Conservation (phyloP, 2,888 invertebrate species). For the Abrostola tripartita region DNA sequence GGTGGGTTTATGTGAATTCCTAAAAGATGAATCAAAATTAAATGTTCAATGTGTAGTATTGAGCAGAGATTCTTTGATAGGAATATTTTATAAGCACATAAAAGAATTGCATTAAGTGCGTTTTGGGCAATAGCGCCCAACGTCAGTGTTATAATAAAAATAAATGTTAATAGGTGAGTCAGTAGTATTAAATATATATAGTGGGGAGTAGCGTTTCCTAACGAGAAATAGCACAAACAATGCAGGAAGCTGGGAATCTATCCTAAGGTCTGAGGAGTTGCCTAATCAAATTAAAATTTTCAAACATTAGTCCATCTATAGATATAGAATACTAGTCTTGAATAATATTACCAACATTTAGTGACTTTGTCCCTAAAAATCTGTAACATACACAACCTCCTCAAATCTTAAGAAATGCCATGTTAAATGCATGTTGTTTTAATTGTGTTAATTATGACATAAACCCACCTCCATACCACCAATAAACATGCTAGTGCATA, state of each 20-base stretch:
- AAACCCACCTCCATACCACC: conserved; percentile 86
- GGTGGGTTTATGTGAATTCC: conserved; percentile 82
- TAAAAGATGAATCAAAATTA: conserved; percentile 49
- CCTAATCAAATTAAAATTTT: conserved; percentile 13
- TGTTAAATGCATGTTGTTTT: conserved; percentile 70
- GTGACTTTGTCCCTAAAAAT: conserved; percentile 10
- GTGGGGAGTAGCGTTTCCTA: conserved; percentile 46
- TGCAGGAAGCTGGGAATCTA: conserved; percentile 58
- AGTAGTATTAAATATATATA: conserved; percentile 44
- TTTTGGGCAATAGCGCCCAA: conserved; percentile 36
- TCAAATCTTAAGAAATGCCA: conserved; percentile 67
- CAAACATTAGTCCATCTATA: conserved; percentile 5
- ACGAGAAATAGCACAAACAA: conserved; percentile 58
- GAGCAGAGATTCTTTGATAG: conserved; percentile 80
- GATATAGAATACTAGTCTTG: not conserved
- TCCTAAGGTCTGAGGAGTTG: conserved; percentile 66
- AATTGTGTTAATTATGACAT: conserved; percentile 81
- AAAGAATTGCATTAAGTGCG: conserved; percentile 47
- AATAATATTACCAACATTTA: conserved; percentile 4
- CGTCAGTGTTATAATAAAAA: conserved; percentile 28
- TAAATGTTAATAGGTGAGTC: conserved; percentile 42
- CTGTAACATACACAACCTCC: conserved; percentile 56
- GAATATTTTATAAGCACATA: conserved; percentile 16
- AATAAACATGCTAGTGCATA: conserved; percentile 76
- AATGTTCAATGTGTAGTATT: conserved; percentile 49